Evolutionary conservation across 2,888 invertebrate species (phyloP).

Genomic region (Noctua janthe): DNA sequence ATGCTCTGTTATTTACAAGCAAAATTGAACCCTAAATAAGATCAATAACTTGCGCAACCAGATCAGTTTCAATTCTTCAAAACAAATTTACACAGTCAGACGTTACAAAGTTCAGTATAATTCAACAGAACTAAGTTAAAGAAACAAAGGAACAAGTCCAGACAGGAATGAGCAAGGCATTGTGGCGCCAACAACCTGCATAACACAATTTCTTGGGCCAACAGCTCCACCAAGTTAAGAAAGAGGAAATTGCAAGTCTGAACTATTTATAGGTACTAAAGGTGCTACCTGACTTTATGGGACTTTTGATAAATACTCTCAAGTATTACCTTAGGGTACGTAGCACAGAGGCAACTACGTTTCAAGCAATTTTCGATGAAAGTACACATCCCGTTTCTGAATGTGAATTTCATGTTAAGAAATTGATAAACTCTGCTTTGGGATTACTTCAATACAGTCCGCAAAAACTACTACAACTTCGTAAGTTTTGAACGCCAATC

Average conservation of each 20-base stretch:
- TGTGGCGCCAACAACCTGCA: conserved; percentile 56
- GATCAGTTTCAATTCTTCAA: conserved; percentile 18
- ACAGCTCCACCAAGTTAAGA: conserved; percentile 59
- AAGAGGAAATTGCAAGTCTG: conserved; percentile 65
- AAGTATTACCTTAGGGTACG: conserved; percentile 31
- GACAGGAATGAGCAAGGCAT: conserved; percentile 49
- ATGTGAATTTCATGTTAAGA: not conserved
- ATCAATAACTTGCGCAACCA: conserved; percentile 9
- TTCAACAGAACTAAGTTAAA: conserved; percentile 25
- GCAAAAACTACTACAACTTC: not conserved
- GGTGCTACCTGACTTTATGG: conserved; percentile 51
- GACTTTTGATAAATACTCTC: conserved; percentile 63
- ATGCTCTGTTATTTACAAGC: not conserved
- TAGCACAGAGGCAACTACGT: conserved; percentile 31
- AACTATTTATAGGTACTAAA: conserved; percentile 63
- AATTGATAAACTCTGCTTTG: not conserved
- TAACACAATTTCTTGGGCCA: conserved; percentile 65
- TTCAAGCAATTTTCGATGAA: conserved; percentile 50
- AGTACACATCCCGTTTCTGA: not conserved
- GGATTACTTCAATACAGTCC: not conserved
- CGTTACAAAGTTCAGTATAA: conserved; percentile 27
- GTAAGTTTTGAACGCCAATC: too few species aligned
- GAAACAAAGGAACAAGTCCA: conserved; percentile 56
- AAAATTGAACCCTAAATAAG: not conserved
- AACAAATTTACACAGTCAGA: conserved; percentile 32